Base-by-base conservation (phyloP, 2,888 invertebrate genomes). In the Netelia virgata region DNA sequence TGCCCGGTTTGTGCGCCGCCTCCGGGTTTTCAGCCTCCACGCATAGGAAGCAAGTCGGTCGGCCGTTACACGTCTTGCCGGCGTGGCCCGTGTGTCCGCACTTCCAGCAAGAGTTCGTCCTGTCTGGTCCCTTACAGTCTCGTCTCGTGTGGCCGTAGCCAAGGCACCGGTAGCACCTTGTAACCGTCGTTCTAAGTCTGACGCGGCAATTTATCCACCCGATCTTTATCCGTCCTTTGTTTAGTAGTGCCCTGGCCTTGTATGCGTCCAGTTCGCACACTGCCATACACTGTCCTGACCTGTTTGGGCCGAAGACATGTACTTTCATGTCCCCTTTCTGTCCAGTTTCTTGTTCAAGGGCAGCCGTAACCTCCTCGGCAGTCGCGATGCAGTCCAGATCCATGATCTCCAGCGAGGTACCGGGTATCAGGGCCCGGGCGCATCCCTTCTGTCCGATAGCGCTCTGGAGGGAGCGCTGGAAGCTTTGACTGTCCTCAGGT, bases 201-300 rank as follows among this genome's bases (percentile, higher is more conserved):
- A 77, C 72, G 77, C 82, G 77, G 77, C 82, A 82, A 16, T 41
- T 6, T 1, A 78, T 36, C 68, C 36, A 66, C 1, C 76, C 55
- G 1, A 83, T 61, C 23, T 43, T 50, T 47, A 78, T 57, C 64
- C 75, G 74, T 9, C 63, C 79, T 16, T 64, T 16, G 9, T 36
- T n/a, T 41, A 80, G 68, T 47, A 80, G 63, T 18, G 16, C 41
- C 9, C 10, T 47, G 14, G 80, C 83, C 5, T 11, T 75, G 18
- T n/a, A 14, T 23, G 36, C 41, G 14, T 80, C 70, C 11, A 80
- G 70, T 10, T 83, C 75, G n/a, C 83, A 80, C 1, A 80, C 83
- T 3, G 70, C 80, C 75, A 83, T 75, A 63, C 43, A 70, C 47
- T 75, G 69, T 47, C 63, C 63, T 20, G 14, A 23, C 2, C 63